Percentiles rank a stretch among this genome's conserved stretches.
These are phyloP conservation scores for Nothoprocta pentlandii DNA, from an alignment of 2,113 vertebrate species.

Conservation along the genomic window DNA sequence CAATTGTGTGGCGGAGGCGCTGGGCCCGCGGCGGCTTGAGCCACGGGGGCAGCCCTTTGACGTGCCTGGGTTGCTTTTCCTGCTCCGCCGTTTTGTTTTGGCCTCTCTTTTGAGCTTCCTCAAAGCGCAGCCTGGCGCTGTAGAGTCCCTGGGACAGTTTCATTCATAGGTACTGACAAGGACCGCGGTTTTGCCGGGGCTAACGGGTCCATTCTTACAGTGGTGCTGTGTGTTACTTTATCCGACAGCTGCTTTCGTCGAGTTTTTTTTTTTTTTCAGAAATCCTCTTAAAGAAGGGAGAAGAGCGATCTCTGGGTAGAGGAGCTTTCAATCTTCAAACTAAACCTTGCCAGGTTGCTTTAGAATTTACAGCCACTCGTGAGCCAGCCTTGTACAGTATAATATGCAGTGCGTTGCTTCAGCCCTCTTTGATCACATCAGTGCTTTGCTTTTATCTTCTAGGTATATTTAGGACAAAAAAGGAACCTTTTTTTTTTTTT, in stretches of 20 bases:
- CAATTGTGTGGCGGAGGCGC: constrained; percentile 63
- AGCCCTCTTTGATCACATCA: not conserved
- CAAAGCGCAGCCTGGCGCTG: constrained; percentile 47
- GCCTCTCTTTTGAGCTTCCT: constrained; percentile 65
- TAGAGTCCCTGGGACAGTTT: constrained; percentile 56
- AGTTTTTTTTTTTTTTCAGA: not conserved
- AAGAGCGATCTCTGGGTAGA: constrained; percentile 1
- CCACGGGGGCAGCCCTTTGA: constrained; percentile 72
- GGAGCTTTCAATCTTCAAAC: constrained; percentile 17
- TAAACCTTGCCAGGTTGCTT: not conserved
- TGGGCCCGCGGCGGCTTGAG: constrained; percentile 47
- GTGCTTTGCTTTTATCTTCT: not conserved
- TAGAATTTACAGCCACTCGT: constrained; percentile 18
- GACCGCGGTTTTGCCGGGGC: constrained; percentile 24
- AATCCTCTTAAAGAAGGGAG: constrained; percentile 48
- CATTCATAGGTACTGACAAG: constrained; percentile 62
- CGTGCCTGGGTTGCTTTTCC: constrained; percentile 33
- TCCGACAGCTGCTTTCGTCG: constrained; percentile 47
- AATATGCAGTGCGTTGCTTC: fast-evolving
- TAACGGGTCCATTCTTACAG: constrained; percentile 48
- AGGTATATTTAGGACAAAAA: not conserved
- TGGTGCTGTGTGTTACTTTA: constrained; percentile 33
- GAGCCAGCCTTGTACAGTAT: not conserved
- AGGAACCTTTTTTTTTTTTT: not conserved
- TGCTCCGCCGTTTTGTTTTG: constrained; percentile 67